Conservation (phyloP, 2,797 vertebrate genomes). For the Lemur catta region DNA sequence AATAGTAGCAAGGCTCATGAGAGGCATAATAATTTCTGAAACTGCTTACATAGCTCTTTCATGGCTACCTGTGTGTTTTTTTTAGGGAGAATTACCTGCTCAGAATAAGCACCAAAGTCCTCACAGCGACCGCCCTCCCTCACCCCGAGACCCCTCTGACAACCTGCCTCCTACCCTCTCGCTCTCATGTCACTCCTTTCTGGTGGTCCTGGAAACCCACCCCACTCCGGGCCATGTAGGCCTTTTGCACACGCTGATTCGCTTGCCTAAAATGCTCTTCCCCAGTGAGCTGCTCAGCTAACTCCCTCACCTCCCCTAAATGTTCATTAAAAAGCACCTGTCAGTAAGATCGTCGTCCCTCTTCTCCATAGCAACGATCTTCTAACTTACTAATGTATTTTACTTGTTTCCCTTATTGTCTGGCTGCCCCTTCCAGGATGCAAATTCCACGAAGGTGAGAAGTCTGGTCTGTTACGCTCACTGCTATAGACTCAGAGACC, state of each 20-base stretch:
- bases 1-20: not conserved
- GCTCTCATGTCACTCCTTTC: rapidly evolving
- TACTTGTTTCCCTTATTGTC: not conserved
- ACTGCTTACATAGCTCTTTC: rapidly evolving
- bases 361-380: rapidly evolving
- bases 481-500: not conserved
- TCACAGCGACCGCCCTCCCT: rapidly evolving
- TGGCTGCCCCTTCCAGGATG: not conserved
- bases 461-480: not conserved
- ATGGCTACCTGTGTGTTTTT: not conserved
- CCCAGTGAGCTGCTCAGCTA: rapidly evolving
- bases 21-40: not conserved
- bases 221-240: rapidly evolving
- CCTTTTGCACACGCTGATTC: rapidly evolving
- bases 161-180: rapidly evolving
- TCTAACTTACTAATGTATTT: not conserved
- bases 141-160: not conserved
- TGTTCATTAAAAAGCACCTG: rapidly evolving
- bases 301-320: rapidly evolving
- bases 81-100: not conserved
- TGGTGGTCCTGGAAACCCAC: too few relatives aligned
- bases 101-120: too few relatives aligned
- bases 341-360: not conserved
- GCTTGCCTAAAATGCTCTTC: not conserved
- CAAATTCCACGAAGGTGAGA: rapidly evolving